Evolutionary conservation across 2,888 invertebrate species (phyloP).

Genomic region (Pristionchus fissidentatus): DNA sequence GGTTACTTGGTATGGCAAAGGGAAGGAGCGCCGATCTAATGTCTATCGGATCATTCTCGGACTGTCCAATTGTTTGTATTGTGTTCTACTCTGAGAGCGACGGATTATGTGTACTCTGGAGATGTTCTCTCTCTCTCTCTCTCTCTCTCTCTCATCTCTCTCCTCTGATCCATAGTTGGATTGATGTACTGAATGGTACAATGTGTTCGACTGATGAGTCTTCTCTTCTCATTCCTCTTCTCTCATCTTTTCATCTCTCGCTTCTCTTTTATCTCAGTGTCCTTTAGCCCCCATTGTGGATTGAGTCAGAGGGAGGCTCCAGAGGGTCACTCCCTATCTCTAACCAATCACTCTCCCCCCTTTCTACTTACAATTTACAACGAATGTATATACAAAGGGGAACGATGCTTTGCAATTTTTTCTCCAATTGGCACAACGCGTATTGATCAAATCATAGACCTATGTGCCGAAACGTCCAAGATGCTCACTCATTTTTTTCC

Average conservation of each 20-base stretch:
- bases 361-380: no score
- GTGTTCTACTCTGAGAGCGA: constrained; percentile 9
- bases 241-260: not conserved
- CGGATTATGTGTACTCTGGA: constrained; percentile 34
- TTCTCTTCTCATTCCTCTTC: constrained; percentile 34
- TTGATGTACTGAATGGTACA: no score
- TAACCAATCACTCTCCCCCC: no score
- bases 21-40: no score
- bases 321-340: not conserved
- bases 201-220: no score
- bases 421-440: not conserved
- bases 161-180: not conserved
- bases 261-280: not conserved
- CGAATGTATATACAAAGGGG: no score
- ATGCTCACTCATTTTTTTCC: no score
- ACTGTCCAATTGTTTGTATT: not conserved
- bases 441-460: not conserved
- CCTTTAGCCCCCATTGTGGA: not conserved
- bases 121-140: constrained; percentile 23
- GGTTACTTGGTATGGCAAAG: no score
- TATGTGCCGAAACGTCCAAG: no score
- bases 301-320: not conserved
- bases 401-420: no score
- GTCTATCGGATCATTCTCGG: not conserved
- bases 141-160: not conserved